Evolutionary conservation across 2,797 vertebrate species (phyloP), one percentile per base, ranked within the genome.

Genomic region (Vultur gryphus): DNA sequence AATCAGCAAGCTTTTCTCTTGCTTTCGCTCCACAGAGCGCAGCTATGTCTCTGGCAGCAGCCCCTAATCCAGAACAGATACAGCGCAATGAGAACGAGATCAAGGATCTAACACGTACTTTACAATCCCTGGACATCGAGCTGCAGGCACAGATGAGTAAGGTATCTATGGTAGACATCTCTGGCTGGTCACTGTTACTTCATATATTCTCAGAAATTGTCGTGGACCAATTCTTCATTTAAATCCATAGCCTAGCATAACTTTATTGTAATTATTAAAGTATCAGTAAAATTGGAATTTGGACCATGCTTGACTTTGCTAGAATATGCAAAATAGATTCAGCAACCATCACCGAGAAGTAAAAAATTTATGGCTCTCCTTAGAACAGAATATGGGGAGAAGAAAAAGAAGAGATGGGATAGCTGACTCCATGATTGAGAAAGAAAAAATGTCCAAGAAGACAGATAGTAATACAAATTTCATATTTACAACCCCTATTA

Each of bases 111-210:
- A 98, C 98, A 44, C 98, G 99, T 33, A 99, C 98, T 5, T 85
- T 99, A 70, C 99, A 99, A 95, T 98, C 99, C 72, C 98, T 99
- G 97, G 99, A 99, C 97, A 99, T 99, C 7, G 99, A 99, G 94
- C 98, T 99, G 78, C 99, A 99, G 98, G 98, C 99, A 20, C 99
- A 99, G 89, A 97, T 98, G 90, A 99, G 98, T 96, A 99, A 98
- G 98, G 99, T 99, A 79, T n/a, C 77, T 55, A 14, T 11, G 35
- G 24, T 17, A 84, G 78, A 48, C 44, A 61, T 10, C 62, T 55
- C 41, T 41, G 58, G n/a, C 67, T 29, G 28, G 33, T 70, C 77
- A 31, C 54, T 52, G 44, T 13, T 54, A 28, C 15, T 33, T 46
- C 64, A 12, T 24, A 1, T 3, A 17, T 35, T 64, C 58, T 62